Evolutionary conservation across 2,113 vertebrate genomes (phyloP), one percentile per base, ranked within the genome.

Genomic region (Pyrgilauda ruficollis): DNA sequence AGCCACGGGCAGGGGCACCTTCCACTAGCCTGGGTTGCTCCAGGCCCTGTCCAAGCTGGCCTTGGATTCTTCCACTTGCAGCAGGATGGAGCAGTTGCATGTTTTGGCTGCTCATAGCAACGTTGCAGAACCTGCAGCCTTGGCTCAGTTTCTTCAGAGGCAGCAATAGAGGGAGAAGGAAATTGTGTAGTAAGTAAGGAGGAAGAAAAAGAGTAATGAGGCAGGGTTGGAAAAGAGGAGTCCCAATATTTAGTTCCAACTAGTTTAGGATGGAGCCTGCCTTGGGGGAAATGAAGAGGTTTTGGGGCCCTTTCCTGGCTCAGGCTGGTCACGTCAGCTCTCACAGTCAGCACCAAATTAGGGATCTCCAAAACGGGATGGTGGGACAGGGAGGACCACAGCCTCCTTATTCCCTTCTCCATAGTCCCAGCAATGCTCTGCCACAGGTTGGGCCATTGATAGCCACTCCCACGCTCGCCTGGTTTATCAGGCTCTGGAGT

Each of bases 351-450:
- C 46, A 46, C 9, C 49, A 18, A 27, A 7, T 49, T 9, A 17
- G n/a, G 28, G 19, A 20, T 37, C 17, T 80, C 72, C 33, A 37
- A 31, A 66, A 21, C 2, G n/a, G 20, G 24, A 4, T 35, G 31
- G 23, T 21, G 58, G 20, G 21, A 27, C 33, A 52, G 50, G 16
- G 21, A n/a, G n/a, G 17, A 46, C 12, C 46, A 21, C n/a, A 33
- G 41, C 22, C 37, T 81, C 59, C 3, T 20, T 3, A 13, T 49
- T 53, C 74, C 68, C 55, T 46, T 28, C 44, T 47, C 33, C 0
- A 0, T 3, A 6, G 3, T 16, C 39, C 39, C 87, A 64, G 66
- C 69, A 20, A 0, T 13, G 58, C 49, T 39, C 2, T 52, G 3
- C 3, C 76, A 4, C 41, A 6, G 14, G 17, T 0, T 55, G 41